phyloP scores from a whole-genome alignment of 2,797 vertebrate species.

The Myioborus melanocephalus region DNA sequence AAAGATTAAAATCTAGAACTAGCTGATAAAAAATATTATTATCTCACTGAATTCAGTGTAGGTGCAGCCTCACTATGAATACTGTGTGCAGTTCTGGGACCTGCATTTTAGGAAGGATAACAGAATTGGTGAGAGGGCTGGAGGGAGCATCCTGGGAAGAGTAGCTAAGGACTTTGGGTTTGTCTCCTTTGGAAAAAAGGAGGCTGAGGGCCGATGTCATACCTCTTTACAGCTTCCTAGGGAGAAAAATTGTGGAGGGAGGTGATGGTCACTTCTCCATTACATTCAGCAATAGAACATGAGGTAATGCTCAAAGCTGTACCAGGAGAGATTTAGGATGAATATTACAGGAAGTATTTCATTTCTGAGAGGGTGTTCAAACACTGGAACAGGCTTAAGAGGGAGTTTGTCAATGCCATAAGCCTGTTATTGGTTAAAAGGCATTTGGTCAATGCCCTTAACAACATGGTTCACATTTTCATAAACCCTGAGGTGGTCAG shows the following conservation, averaged over 20 bases:
- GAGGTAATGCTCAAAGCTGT: neutral
- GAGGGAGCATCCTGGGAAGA: neutral
- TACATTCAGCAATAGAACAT: fast-evolving
- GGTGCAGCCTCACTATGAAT: neutral
- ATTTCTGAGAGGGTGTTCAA: neutral
- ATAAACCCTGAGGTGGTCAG: neutral
- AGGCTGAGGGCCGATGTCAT: fast-evolving
- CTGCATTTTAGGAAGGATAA: neutral
- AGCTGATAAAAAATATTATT: neutral
- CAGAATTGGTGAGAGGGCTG: neutral
- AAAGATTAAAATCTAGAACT: neutral
- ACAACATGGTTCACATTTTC: neutral
- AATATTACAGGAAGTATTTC: neutral
- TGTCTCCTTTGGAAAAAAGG: neutral
- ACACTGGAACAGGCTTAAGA: neutral
- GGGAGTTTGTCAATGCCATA: fast-evolving
- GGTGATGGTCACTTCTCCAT: neutral
- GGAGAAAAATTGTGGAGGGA: neutral
- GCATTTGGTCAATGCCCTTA: neutral
- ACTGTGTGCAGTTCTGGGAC: neutral
- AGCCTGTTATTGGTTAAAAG: neutral
- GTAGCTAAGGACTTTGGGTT: fast-evolving
- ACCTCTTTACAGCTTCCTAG: neutral
- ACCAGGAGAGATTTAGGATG: neutral
- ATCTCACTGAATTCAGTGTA: fast-evolving